Percentiles rank a stretch among this genome's conserved stretches.
Conservation (phyloP, 2,888 invertebrate genomes). For the Rosalia funebris region DNA sequence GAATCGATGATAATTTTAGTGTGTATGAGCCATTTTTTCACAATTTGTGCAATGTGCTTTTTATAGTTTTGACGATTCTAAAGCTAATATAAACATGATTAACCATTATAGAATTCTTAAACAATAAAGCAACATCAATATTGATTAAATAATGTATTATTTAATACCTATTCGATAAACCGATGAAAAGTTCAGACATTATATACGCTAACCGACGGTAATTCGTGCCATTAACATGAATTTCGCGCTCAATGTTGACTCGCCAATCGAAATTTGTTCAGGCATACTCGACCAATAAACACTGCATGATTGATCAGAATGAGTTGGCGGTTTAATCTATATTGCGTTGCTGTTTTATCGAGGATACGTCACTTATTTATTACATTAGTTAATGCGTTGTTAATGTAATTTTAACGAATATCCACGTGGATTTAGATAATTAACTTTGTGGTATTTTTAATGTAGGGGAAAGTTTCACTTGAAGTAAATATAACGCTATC, state of each 20-base stretch:
- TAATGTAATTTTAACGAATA: too few relatives aligned
- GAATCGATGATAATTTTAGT: too few relatives aligned
- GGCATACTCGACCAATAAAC: neutral
- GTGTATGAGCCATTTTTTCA: too few relatives aligned
- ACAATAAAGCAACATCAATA: neutral
- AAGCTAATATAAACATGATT: neutral
- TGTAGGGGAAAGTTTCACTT: too few relatives aligned
- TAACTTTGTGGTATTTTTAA: too few relatives aligned
- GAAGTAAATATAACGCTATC: too few relatives aligned
- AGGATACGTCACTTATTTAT: neutral
- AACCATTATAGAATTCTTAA: neutral
- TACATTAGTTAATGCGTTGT: too few relatives aligned
- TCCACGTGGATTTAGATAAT: too few relatives aligned
- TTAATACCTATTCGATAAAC: neutral
- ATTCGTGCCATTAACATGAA: neutral
- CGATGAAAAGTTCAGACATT: neutral
- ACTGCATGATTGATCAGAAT: neutral
- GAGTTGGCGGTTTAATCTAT: slow-evolving; percentile 1
- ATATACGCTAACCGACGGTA: neutral
- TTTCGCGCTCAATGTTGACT: neutral
- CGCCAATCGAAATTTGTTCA: neutral
- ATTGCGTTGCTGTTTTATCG: neutral
- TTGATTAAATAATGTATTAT: neutral
- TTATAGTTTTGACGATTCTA: too few relatives aligned
- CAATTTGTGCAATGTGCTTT: too few relatives aligned